A percentile compares a stretch with the other conserved stretches of the same genome.
These are phyloP conservation scores for Geopemphigus sp. DNA, from an alignment of 1,140 invertebrate species.

Conservation along the genomic window DNA sequence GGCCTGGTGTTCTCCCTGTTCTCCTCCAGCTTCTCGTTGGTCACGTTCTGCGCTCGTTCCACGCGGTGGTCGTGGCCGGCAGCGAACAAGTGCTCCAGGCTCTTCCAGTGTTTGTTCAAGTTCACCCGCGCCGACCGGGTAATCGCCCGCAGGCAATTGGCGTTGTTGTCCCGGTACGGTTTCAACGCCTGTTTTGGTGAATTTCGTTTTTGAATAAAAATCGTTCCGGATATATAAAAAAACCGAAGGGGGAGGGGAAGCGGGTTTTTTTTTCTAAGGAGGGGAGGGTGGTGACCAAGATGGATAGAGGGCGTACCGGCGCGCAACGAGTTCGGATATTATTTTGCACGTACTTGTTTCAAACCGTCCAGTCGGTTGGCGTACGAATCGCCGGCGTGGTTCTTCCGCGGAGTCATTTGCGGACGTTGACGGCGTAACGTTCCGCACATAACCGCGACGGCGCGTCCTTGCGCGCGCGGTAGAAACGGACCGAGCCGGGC, in stretches of 20 bases:
- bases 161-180: conserved; percentile 35
- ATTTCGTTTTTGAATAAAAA: too few species aligned
- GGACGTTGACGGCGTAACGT: background rate
- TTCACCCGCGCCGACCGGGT: conserved; percentile 36
- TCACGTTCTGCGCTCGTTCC: conserved; percentile 32
- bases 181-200: background rate
- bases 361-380: background rate
- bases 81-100: conserved; percentile 27
- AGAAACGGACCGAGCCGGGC: too few species aligned
- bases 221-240: too few species aligned
- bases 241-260: too few species aligned
- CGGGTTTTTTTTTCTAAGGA: too few species aligned
- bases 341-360: conserved; percentile 33
- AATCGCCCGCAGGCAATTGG: conserved; percentile 24
- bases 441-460: conserved; percentile 25
- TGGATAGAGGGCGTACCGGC: too few species aligned
- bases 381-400: conserved; percentile 11
- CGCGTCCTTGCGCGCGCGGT: background rate
- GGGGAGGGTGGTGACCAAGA: too few species aligned
- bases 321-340: too few species aligned
- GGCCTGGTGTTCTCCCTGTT: conserved; percentile 17
- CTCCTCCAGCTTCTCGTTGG: conserved; percentile 24
- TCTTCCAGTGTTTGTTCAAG: conserved; percentile 44
- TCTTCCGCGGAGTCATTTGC: background rate
- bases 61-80: background rate